Base-by-base conservation (phyloP, 2,113 vertebrate genomes). In the Anser brachyrhynchus region DNA sequence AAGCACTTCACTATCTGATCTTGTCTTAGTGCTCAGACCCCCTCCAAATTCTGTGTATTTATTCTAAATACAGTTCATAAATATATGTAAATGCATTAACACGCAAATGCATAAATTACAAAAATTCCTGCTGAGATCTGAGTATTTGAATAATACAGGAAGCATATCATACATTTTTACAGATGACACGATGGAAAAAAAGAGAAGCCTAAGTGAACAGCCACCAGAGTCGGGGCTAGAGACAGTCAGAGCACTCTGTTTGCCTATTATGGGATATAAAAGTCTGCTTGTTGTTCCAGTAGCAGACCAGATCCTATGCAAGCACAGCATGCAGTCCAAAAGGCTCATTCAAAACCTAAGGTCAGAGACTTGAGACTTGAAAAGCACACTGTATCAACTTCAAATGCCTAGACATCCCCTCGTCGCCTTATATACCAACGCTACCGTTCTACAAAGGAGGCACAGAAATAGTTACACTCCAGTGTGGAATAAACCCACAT, bases 181-280 rank as follows among this genome's bases (percentile, higher is more conserved):
- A 72, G 39, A 81, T 59, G 37, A 84, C n/a, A 64, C 13, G 62
- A 54, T 25, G 37, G 67, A 52, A 4, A 12, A 31, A 31, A 71
- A 74, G 33, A 58, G 54, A 70, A 75, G 9, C 15, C 52, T 13
- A n/a, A 51, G 57, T 73, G 18, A 69, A 19, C 13, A 46, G 65
- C 39, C 74, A 73, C 33, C 7, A 6, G 21, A 84, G 39, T 41
- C 61, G 61, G 58, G 37, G 89, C 58, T 82, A 51, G 78, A n/a
- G 82, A 61, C 70, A 76, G 59, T 19, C 9, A 62, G 67, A 78
- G 46, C 73, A 71, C 41, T 79, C 18, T 21, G 37, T 64, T 77
- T 91, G 51, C 76, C 61, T 93, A n/a, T 87, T 93, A 71, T 41
- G 70, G 75, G 90, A 61, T 81, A 77, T 6, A 78, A 93, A 88